Percentiles rank a stretch among this genome's conserved stretches.
These are phyloP conservation scores for Danio jaintianensis DNA, from an alignment of 2,797 vertebrate genomes.

Conservation along the genomic window DNA sequence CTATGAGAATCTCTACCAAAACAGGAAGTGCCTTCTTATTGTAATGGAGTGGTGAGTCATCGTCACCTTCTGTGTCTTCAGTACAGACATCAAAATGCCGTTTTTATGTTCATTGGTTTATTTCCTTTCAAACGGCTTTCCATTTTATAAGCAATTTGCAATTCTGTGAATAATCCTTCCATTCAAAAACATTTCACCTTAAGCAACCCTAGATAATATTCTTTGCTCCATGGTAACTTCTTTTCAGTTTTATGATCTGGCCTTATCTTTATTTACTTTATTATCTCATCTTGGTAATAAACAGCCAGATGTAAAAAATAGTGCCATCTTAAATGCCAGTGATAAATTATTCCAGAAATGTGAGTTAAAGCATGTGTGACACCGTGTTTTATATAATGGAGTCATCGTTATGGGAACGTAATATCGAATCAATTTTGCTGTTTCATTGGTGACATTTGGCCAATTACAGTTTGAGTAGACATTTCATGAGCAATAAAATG, in stretches of 20 bases:
- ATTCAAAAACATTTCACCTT: neutral
- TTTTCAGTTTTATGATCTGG: neutral
- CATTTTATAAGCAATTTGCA: constrained; percentile 2
- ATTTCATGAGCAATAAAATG: constrained; percentile 7
- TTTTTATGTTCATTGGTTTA: neutral
- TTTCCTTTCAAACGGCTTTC: neutral
- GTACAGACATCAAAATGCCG: neutral
- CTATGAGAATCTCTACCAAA: constrained; percentile 95
- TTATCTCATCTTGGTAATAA: neutral
- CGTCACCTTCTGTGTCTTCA: neutral
- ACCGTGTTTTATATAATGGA: neutral
- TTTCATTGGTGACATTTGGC: neutral
- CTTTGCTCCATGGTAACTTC: neutral
- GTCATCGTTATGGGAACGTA: neutral
- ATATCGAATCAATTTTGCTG: neutral
- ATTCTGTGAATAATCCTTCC: constrained; percentile 1
- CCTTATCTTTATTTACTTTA: neutral
- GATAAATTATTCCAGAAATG: neutral
- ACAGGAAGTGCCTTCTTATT: constrained; percentile 93
- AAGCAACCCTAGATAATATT: neutral
- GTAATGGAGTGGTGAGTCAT: constrained; percentile 96
- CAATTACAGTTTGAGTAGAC: neutral
- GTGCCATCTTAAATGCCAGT: no score
- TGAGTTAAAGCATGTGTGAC: neutral
- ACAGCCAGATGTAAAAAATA: neutral